A percentile compares a stretch with the other conserved stretches of the same genome.
phyloP scores from a whole-genome alignment of 1,140 invertebrate species.

The Lethocerus indicus region DNA sequence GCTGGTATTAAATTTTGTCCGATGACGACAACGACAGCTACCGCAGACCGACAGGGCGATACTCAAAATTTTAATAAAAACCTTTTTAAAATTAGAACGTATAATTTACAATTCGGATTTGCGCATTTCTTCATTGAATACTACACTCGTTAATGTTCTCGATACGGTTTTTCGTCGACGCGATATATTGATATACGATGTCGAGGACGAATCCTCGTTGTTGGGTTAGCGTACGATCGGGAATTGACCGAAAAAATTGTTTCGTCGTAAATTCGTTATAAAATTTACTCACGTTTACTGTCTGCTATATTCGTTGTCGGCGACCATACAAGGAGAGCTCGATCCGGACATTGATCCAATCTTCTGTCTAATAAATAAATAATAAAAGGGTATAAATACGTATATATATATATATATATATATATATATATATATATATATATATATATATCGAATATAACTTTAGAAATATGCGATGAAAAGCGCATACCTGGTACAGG shows the following conservation, averaged over 20 bases:
- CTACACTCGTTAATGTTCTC: too few relatives aligned
- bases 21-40: too few relatives aligned
- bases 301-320: conserved; percentile 77
- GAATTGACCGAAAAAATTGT: background rate
- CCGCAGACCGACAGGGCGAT: too few relatives aligned
- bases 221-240: too few relatives aligned
- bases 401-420: background rate
- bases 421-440: conserved; percentile 11
- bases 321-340: conserved; percentile 88
- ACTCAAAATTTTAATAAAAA: too few relatives aligned
- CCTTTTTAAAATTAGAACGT: too few relatives aligned
- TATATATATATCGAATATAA: conserved; percentile 8
- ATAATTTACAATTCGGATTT: too few relatives aligned
- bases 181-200: too few relatives aligned
- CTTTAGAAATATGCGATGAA: conserved; percentile 1
- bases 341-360: conserved; percentile 46
- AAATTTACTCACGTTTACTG: conserved; percentile 51
- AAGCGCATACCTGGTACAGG: conserved; percentile 34
- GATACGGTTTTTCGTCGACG: too few relatives aligned
- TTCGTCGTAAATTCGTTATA: background rate
- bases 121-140: too few relatives aligned
- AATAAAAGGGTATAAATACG: conserved; percentile 15
- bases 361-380: conserved; percentile 32
- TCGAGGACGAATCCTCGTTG: too few relatives aligned
- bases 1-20: too few relatives aligned